Conservation (phyloP, 2,888 invertebrate genomes). For the Habroteleia sp. region DNA sequence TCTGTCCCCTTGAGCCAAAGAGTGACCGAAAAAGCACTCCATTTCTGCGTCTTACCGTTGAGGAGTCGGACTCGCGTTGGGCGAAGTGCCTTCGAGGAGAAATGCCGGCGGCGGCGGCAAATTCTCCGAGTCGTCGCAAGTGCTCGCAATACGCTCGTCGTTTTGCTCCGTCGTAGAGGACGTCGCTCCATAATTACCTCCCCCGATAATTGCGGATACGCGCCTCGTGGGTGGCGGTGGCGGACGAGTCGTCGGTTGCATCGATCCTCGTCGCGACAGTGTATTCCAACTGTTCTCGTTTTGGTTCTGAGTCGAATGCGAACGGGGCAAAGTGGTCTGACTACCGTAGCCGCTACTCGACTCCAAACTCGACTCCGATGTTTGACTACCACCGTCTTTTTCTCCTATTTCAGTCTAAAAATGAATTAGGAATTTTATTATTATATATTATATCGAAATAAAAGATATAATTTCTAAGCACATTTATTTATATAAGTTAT, state of each 20-base stretch:
- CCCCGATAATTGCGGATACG: constrained; percentile 86
- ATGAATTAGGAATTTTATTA: too few species aligned
- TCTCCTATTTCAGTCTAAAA: constrained; percentile 77
- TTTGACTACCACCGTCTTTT: constrained; percentile 76
- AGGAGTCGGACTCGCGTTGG: constrained; percentile 73
- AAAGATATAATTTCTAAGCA: too few species aligned
- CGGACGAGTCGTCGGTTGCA: constrained; percentile 85
- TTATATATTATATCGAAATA: too few species aligned
- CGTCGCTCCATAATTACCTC: constrained; percentile 79
- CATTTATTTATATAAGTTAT: too few species aligned
- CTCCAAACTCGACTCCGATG: constrained; percentile 88
- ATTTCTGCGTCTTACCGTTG: constrained; percentile 71
- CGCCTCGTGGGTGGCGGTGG: constrained; percentile 90
- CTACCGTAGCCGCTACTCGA: constrained; percentile 90
- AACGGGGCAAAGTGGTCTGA: constrained; percentile 86
- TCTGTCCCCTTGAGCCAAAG: not conserved
- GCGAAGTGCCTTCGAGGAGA: constrained; percentile 84
- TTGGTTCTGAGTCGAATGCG: constrained; percentile 75
- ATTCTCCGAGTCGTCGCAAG: constrained; percentile 82
- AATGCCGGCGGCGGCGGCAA: constrained; percentile 91
- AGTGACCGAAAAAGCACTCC: constrained; percentile 13
- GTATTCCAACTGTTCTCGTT: constrained; percentile 72
- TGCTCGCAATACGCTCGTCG: constrained; percentile 67
- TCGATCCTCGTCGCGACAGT: constrained; percentile 83
- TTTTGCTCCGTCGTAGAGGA: constrained; percentile 52